Percentiles rank a stretch among this genome's conserved stretches.
These are phyloP conservation scores for Montipora sp. DNA, from an alignment of 64 coral and sea anemone species.

Conservation along the genomic window DNA sequence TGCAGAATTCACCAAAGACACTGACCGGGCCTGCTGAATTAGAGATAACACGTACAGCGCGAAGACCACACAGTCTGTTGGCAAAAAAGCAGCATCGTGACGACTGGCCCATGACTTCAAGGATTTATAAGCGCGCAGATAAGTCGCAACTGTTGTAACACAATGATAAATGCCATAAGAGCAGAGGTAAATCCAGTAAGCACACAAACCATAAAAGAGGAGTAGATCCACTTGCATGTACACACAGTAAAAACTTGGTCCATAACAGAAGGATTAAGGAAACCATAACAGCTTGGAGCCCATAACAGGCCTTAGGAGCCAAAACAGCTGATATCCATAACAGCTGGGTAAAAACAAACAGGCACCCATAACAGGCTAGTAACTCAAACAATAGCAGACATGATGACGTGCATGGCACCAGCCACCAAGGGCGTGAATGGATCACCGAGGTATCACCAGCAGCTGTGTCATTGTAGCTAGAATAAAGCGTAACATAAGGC, in stretches of 20 bases:
- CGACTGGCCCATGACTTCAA: slow-evolving; percentile 31
- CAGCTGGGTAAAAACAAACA: neutral
- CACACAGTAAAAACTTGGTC: too few species aligned
- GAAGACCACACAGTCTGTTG: slow-evolving; percentile 31
- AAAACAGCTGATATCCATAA: neutral
- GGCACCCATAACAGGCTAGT: neutral
- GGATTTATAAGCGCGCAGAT: neutral
- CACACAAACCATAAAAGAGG: neutral
- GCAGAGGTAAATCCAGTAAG: neutral
- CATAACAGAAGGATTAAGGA: neutral
- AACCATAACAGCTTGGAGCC: slow-evolving; percentile 7
- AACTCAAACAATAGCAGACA: neutral
- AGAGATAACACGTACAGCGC: neutral
- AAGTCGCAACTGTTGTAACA: slow-evolving; percentile 6
- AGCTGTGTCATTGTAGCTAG: neutral
- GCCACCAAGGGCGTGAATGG: neutral
- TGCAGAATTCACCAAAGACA: slow-evolving; percentile 37
- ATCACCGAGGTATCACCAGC: neutral
- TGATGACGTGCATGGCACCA: neutral
- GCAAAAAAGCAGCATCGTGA: slow-evolving; percentile 18
- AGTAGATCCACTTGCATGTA: too few species aligned
- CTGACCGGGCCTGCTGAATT: neutral
- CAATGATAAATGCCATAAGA: slow-evolving; percentile 5
- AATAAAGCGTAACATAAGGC: too few species aligned
- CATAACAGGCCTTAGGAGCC: slow-evolving; percentile 23